Evolutionary conservation across 2,113 vertebrate species (phyloP).

Genomic region (Cebidichthys violaceus): DNA sequence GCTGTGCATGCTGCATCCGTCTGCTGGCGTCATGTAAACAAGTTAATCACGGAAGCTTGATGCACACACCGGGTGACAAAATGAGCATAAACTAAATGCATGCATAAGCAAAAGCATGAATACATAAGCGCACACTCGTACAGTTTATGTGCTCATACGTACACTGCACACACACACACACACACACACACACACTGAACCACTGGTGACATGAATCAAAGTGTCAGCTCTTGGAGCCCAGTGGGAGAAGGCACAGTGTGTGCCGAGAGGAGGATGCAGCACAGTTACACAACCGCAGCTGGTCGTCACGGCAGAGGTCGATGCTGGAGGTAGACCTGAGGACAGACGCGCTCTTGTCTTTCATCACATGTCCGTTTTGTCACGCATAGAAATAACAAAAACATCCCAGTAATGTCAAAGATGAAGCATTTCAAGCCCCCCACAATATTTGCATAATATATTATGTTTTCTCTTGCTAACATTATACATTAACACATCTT

Average conservation of each 20-base stretch:
- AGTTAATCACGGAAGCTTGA: slow-evolving; percentile 12
- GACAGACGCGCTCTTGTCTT: slow-evolving; percentile 32
- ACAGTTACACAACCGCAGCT: slow-evolving; percentile 68
- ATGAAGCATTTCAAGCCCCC: too few relatives aligned
- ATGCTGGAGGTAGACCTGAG: slow-evolving; percentile 23
- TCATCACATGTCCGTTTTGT: background rate
- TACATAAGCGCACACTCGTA: background rate
- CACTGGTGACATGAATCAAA: slow-evolving; percentile 65
- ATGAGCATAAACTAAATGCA: slow-evolving; percentile 1
- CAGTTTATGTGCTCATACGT: background rate
- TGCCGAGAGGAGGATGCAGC: slow-evolving; percentile 40
- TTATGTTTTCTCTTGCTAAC: background rate
- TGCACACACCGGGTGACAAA: slow-evolving; percentile 3
- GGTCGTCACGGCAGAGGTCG: slow-evolving; percentile 46
- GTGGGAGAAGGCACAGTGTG: slow-evolving; percentile 41
- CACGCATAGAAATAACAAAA: background rate
- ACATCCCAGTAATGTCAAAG: background rate
- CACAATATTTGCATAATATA: background rate
- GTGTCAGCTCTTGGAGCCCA: slow-evolving; percentile 65
- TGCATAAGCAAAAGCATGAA: background rate
- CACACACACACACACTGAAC: slow-evolving; percentile 1
- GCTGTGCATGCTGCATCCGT: slow-evolving; percentile 9
- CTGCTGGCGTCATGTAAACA: slow-evolving; percentile 21
- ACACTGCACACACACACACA: background rate
- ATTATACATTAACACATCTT: background rate